These are phyloP conservation scores for Motacilla tschutschensis DNA, from an alignment of 2,113 vertebrate genomes.

Conservation along the genomic window DNA sequence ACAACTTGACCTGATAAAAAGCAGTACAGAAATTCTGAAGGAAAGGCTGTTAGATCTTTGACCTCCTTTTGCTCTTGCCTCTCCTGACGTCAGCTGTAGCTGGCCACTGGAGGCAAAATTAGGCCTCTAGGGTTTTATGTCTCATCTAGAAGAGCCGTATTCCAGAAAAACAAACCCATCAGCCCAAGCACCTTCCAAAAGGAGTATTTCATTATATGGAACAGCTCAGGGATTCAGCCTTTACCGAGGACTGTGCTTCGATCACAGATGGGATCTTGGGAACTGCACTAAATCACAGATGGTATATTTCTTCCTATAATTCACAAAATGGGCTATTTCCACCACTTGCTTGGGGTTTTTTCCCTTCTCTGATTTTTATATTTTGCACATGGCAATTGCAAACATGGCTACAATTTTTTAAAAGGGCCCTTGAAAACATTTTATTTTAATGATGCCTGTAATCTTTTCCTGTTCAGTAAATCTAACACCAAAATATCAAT, in stretches of 20 bases:
- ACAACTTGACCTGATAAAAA: not conserved
- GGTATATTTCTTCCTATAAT: slow-evolving; percentile 72
- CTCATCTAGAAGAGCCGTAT: slow-evolving; percentile 22
- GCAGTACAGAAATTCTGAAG: not conserved
- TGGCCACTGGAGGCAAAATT: not conserved
- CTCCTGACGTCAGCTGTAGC: not conserved
- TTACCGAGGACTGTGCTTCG: not conserved
- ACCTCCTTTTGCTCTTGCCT: not conserved
- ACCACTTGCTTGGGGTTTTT: not conserved
- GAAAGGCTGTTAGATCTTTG: not conserved
- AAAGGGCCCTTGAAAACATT: slow-evolving; percentile 56
- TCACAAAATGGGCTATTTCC: slow-evolving; percentile 72
- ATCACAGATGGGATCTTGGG: slow-evolving; percentile 73
- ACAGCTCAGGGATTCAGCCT: slow-evolving; percentile 33
- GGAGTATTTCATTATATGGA: slow-evolving; percentile 50
- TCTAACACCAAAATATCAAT: slow-evolving; percentile 58
- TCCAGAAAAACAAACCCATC: slow-evolving; percentile 31
- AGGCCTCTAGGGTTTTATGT: not conserved
- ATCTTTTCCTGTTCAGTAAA: slow-evolving; percentile 54
- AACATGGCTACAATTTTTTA: slow-evolving; percentile 15
- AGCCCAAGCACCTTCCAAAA: slow-evolving; percentile 39
- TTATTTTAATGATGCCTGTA: slow-evolving; percentile 61
- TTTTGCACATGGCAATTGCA: slow-evolving; percentile 70
- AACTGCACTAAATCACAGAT: slow-evolving; percentile 76
- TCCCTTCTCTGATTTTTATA: slow-evolving; percentile 56